These are phyloP conservation scores for Scaptomyza caliginosa DNA, from an alignment of 2,888 invertebrate genomes.

Conservation along the genomic window DNA sequence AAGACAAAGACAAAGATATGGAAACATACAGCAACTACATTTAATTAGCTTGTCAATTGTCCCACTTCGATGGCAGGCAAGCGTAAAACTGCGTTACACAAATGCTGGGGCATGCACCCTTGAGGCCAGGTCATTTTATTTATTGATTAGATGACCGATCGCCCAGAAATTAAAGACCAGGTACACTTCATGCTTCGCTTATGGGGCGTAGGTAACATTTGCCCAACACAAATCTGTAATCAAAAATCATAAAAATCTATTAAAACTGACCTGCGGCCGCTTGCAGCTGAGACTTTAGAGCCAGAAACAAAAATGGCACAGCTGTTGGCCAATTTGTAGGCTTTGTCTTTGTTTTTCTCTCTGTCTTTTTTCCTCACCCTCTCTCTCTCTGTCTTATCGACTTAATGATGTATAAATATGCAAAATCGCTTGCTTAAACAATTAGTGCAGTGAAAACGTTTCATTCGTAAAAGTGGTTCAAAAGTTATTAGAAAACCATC, in stretches of 20 bases:
- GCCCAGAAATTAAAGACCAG: constrained; percentile 35
- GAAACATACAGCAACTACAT: constrained; percentile 48
- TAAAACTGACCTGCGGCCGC: constrained; percentile 24
- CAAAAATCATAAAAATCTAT: constrained; percentile 4
- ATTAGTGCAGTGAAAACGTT: constrained; percentile 25
- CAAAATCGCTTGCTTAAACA: background rate
- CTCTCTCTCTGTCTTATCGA: background rate
- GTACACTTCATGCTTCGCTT: constrained; percentile 1
- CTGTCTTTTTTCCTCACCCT: too few relatives aligned
- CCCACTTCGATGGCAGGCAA: constrained; percentile 24
- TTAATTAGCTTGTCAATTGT: constrained; percentile 76
- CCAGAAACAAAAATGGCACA: background rate
- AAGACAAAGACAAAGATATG: constrained; percentile 19
- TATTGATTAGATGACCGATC: constrained; percentile 41
- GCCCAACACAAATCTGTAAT: background rate
- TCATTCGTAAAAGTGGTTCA: constrained; percentile 9
- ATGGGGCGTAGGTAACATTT: constrained; percentile 32
- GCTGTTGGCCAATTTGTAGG: constrained; percentile 5
- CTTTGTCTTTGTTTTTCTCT: background rate
- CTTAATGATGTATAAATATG: constrained; percentile 36
- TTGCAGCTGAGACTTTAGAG: constrained; percentile 1
- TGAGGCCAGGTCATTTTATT: constrained; percentile 23
- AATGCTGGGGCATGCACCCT: constrained; percentile 12
- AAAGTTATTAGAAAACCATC: too few relatives aligned
- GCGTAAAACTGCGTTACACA: background rate